Conservation (phyloP, 2,888 invertebrate species). For the Oscheius myriophilus region DNA sequence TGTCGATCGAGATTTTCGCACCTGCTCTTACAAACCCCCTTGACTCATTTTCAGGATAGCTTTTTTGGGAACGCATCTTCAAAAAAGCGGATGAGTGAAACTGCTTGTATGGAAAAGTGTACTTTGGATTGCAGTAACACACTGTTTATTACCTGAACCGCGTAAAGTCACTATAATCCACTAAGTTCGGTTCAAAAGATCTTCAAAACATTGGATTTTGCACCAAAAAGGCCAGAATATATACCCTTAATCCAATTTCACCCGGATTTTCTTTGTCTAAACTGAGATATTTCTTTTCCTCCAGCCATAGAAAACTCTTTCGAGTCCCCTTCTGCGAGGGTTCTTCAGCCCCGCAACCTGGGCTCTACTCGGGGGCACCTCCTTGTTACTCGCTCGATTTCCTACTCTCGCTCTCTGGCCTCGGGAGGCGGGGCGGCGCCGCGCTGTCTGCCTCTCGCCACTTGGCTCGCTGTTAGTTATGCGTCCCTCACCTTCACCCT, state of each 20-base stretch:
- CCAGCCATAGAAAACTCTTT: background rate
- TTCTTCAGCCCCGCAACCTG: no score
- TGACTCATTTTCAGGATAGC: no score
- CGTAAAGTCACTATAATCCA: no score
- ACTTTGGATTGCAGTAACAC: no score
- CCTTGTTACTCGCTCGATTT: slow-evolving; percentile 35
- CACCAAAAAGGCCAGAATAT: background rate
- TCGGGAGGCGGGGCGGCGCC: slow-evolving; percentile 38
- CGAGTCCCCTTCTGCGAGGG: slow-evolving; percentile 20
- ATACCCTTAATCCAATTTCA: background rate
- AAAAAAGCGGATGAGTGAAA: no score
- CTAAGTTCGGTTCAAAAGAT: no score
- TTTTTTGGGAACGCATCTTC: no score
- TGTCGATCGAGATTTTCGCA: no score
- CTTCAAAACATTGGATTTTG: no score
- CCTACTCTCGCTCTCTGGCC: slow-evolving; percentile 38
- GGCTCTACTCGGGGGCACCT: background rate
- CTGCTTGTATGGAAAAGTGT: no score
- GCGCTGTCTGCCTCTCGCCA: slow-evolving; percentile 32
- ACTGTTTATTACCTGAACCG: no score
- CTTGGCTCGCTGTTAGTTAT: slow-evolving; percentile 28
- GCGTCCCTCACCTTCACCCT: slow-evolving; percentile 28
- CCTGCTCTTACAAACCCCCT: no score
- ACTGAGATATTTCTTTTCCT: background rate
- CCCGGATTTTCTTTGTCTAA: background rate